Evolutionary conservation across 2,113 vertebrate genomes (phyloP).

Genomic region (Alethe diademata): DNA sequence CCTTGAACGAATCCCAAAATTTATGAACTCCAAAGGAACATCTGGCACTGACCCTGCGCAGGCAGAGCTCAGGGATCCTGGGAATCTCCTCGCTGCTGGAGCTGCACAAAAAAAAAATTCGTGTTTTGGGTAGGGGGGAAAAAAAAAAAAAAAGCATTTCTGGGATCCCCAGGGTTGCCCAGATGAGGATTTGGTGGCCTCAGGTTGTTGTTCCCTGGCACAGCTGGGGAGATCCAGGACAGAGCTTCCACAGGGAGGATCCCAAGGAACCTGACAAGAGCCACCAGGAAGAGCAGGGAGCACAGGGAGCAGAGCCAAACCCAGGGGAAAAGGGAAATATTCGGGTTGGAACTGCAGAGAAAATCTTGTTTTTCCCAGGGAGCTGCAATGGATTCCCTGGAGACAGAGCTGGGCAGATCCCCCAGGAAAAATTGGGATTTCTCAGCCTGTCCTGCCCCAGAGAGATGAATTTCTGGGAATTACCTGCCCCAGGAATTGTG

Average conservation of each 20-base stretch:
- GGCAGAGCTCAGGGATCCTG: not conserved
- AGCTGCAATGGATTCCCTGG: too few species aligned
- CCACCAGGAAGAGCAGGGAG: too few species aligned
- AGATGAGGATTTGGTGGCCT: not conserved
- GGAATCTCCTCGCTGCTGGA: not conserved
- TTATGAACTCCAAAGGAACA: not conserved
- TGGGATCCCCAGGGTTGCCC: rapidly evolving
- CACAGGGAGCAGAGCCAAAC: too few species aligned
- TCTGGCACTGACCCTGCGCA: not conserved
- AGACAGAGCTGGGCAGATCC: too few species aligned
- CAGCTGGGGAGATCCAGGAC: not conserved
- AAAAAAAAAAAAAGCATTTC: not conserved
- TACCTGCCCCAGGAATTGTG: not conserved
- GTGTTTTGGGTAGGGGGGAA: rapidly evolving
- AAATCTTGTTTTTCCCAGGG: too few species aligned
- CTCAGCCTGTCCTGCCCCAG: too few species aligned
- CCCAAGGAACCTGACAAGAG: not conserved
- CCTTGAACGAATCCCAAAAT: not conserved
- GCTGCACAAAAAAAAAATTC: not conserved
- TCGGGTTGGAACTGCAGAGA: too few species aligned
- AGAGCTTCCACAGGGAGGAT: not conserved
- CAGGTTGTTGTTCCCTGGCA: not conserved
- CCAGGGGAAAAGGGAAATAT: too few species aligned
- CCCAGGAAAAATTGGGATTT: too few species aligned
- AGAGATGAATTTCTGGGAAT: too few species aligned